phyloP scores from a whole-genome alignment of 1,140 invertebrate species.

The Trachymyrmex cornetzi region DNA sequence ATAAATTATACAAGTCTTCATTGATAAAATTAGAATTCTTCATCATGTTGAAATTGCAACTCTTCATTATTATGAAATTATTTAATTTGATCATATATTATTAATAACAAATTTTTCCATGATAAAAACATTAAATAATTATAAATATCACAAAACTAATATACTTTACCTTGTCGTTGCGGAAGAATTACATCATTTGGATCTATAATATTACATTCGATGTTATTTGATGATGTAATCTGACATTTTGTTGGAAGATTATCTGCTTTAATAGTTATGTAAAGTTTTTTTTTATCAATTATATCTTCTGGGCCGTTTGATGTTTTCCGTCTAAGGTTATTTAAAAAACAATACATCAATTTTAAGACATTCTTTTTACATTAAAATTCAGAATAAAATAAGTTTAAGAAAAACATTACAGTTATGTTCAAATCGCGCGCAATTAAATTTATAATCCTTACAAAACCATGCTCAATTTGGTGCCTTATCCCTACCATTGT shows the following conservation, averaged over 20 bases:
- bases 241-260: not conserved
- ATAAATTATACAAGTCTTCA: not conserved
- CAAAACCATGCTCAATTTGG: too few relatives aligned
- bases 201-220: not conserved
- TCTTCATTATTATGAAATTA: constrained; percentile 22
- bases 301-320: not conserved
- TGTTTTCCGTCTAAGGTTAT: not conserved
- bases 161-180: constrained; percentile 10
- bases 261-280: not conserved
- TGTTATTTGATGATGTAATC: not conserved
- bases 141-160: not conserved
- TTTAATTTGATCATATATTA: not conserved
- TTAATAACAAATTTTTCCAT: not conserved
- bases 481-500: too few relatives aligned
- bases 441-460: not conserved
- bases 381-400: not conserved
- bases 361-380: constrained; percentile 14
- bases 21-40: not conserved
- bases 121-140: not conserved
- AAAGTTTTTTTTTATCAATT: not conserved
- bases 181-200: not conserved
- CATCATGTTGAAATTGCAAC: not conserved
- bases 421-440: not conserved
- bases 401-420: not conserved
- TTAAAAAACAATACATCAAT: not conserved